These are phyloP conservation scores for Drosophila setifemur DNA, from an alignment of 1,140 invertebrate genomes.

Conservation along the genomic window DNA sequence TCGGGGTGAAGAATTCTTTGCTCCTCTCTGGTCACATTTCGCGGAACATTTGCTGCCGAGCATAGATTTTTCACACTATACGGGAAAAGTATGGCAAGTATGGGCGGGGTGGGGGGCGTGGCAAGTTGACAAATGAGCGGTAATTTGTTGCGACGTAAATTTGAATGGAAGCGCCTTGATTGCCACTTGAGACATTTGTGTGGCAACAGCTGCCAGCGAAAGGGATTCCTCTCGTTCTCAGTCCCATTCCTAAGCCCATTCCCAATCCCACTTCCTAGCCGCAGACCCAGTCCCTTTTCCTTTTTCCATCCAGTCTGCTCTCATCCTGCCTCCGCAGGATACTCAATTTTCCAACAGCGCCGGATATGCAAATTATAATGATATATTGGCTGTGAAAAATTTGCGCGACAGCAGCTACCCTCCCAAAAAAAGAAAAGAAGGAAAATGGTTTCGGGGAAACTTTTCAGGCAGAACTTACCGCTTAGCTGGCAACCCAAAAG, in stretches of 20 bases:
- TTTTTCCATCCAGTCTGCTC: slow-evolving; percentile 8
- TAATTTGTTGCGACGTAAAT: slow-evolving; percentile 82
- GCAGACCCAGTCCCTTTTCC: not conserved
- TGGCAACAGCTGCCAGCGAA: slow-evolving; percentile 74
- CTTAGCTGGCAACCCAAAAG: slow-evolving; percentile 22
- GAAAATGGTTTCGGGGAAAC: slow-evolving; percentile 31
- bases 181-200: slow-evolving; percentile 82
- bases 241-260: not conserved
- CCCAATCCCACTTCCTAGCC: not conserved
- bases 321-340: slow-evolving; percentile 27
- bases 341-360: slow-evolving; percentile 74
- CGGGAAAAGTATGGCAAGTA: not conserved
- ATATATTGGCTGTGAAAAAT: slow-evolving; percentile 81
- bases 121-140: slow-evolving; percentile 78
- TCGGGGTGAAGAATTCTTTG: not conserved
- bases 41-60: slow-evolving; percentile 66
- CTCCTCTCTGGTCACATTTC: slow-evolving; percentile 53
- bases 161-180: slow-evolving; percentile 82
- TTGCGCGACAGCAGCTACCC: slow-evolving; percentile 63
- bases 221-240: slow-evolving; percentile 47
- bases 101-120: slow-evolving; percentile 22
- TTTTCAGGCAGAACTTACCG: slow-evolving; percentile 43
- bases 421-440: slow-evolving; percentile 26
- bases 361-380: slow-evolving; percentile 81
- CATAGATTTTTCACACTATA: slow-evolving; percentile 75